Conservation (phyloP, 2,797 vertebrate species). For the Crax fasciolata region DNA sequence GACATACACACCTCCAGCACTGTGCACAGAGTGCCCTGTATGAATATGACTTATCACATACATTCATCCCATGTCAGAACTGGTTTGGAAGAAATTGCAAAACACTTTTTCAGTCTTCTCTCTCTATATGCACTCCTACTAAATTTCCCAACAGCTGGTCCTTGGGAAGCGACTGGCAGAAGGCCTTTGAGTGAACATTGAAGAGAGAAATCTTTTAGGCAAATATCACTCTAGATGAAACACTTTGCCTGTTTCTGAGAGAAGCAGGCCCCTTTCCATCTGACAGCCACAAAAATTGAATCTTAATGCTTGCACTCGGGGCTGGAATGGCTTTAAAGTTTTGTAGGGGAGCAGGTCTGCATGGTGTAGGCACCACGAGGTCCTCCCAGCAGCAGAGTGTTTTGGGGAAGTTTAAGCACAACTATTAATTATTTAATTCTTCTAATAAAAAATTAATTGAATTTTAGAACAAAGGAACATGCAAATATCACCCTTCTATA, state of each 20-base stretch:
- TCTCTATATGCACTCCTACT: not conserved
- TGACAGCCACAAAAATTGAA: conserved; percentile 39
- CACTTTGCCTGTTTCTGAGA: not conserved
- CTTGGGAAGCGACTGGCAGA: not conserved
- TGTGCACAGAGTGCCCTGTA: not conserved
- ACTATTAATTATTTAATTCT: conserved; percentile 62
- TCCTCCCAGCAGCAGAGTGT: not conserved
- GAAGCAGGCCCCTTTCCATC: not conserved
- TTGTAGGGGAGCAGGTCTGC: not conserved
- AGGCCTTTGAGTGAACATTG: not conserved
- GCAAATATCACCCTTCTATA: conserved; percentile 30
- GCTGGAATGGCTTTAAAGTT: conserved; percentile 43
- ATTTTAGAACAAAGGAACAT: conserved; percentile 63
- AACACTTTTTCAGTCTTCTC: conserved; percentile 14
- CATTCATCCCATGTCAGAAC: not conserved
- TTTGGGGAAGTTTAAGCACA: conserved; percentile 43
- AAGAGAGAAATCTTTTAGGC: conserved; percentile 57
- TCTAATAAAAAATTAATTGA: conserved; percentile 61
- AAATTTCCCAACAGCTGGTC: conserved; percentile 40
- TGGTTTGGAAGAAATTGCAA: conserved; percentile 17
- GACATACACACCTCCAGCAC: not conserved
- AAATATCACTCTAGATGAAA: conserved; percentile 66
- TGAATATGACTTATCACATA: not conserved
- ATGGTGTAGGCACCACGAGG: not conserved
- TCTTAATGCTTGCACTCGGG: not conserved